Evolutionary conservation across 2,797 vertebrate genomes (phyloP).

Genomic region (Cyprinella venusta): DNA sequence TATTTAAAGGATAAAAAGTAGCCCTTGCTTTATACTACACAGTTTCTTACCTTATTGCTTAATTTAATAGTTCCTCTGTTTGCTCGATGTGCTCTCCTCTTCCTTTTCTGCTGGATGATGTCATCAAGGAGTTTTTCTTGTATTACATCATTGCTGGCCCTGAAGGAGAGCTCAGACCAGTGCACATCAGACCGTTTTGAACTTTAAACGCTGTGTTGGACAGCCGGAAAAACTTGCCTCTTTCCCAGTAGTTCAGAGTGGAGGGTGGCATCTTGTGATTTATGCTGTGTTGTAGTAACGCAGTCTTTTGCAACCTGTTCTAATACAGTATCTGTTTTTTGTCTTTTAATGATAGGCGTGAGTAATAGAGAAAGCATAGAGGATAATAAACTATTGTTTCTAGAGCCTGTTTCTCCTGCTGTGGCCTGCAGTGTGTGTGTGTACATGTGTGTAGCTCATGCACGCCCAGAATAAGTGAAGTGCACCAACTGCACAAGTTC

Average conservation of each 20-base stretch:
- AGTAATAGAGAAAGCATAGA: constrained; percentile 18
- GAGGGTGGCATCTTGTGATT: neutral
- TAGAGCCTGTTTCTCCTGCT: constrained; percentile 44
- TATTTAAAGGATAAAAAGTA: neutral
- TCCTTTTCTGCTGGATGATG: constrained; percentile 17
- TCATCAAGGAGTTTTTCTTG: neutral
- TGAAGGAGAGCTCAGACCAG: neutral
- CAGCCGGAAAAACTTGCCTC: neutral
- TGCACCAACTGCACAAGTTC: constrained; percentile 12
- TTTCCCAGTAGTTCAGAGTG: neutral
- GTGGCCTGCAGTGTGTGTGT: neutral
- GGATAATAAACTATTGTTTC: constrained; percentile 6
- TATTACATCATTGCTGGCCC: constrained; percentile 11
- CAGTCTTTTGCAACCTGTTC: neutral
- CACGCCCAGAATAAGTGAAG: constrained; percentile 10
- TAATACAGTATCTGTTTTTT: neutral
- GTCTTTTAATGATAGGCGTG: constrained; percentile 17
- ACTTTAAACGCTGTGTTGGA: neutral
- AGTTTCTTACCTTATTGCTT: neutral
- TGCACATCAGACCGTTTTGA: neutral
- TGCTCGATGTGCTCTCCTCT: neutral
- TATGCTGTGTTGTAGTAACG: constrained; percentile 1
- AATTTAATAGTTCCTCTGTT: neutral
- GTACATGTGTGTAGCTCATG: neutral
- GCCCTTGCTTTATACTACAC: neutral